phyloP scores from a whole-genome alignment of 2,113 vertebrate species.

The Hystrix brachyura region DNA sequence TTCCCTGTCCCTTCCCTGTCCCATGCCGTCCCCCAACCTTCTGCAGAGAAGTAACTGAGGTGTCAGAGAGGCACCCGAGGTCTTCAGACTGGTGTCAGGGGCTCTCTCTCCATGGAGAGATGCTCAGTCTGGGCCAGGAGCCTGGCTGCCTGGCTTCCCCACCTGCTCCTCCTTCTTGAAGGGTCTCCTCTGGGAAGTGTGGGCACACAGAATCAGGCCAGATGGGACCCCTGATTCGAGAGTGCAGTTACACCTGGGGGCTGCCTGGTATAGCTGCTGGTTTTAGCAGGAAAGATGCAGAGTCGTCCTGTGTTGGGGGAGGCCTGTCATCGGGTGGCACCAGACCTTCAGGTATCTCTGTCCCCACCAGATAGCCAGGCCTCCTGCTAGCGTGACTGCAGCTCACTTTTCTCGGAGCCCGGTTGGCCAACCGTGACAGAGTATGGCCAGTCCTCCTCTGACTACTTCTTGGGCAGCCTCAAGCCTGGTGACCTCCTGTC shows the following conservation, averaged over 20 bases:
- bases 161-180: not conserved
- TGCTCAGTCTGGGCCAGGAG: accelerated
- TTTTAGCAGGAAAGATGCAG: not conserved
- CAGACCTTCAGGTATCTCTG: not conserved
- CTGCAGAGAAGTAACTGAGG: not conserved
- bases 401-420: not conserved
- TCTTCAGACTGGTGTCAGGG: not conserved
- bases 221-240: not conserved
- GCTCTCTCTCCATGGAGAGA: not conserved
- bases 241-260: not conserved
- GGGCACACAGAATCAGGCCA: not conserved
- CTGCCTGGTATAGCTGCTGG: not conserved
- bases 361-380: too few species aligned
- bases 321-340: accelerated
- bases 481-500: not conserved
- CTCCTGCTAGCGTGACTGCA: accelerated
- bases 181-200: accelerated
- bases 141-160: not conserved
- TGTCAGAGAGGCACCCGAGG: too few species aligned
- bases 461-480: not conserved
- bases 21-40: too few species aligned
- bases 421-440: not conserved
- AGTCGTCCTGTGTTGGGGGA: too few species aligned
- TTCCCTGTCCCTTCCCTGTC: not conserved
- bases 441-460: not conserved